Percentiles rank a stretch among this genome's conserved stretches.
Evolutionary conservation across 2,113 vertebrate genomes (phyloP).

Genomic region (Galemys pyrenaicus): DNA sequence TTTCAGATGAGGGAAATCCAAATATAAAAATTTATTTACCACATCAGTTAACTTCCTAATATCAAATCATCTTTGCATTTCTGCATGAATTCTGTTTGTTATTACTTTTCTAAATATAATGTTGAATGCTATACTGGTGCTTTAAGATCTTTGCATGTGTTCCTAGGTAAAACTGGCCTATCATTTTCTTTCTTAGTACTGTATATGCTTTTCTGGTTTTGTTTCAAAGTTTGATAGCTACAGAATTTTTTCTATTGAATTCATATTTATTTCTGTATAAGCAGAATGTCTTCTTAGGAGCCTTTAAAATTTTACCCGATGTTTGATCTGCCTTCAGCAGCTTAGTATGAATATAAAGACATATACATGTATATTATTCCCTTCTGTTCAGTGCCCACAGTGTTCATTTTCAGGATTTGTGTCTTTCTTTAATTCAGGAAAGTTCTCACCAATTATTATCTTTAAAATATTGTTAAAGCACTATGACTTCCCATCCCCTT

Average conservation of each 20-base stretch:
- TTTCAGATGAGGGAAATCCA: background rate
- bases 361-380: background rate
- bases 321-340: background rate
- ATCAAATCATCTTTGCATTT: conserved; percentile 33
- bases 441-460: background rate
- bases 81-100: background rate
- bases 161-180: background rate
- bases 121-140: background rate
- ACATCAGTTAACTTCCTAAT: background rate
- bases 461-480: conserved; percentile 19
- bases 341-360: background rate
- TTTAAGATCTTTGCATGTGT: conserved; percentile 37
- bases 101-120: conserved; percentile 1
- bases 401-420: background rate
- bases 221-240: background rate
- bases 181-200: conserved; percentile 45
- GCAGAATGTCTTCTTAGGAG: background rate
- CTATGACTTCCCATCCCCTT: background rate
- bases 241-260: conserved; percentile 25
- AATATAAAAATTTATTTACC: conserved; percentile 11
- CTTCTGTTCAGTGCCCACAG: background rate
- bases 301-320: conserved; percentile 29
- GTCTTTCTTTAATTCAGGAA: conserved; percentile 17
- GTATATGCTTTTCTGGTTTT: background rate
- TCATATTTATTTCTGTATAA: conserved; percentile 32